phyloP scores from a whole-genome alignment of 2,797 vertebrate species.

The Epinephelus malabaricus region DNA sequence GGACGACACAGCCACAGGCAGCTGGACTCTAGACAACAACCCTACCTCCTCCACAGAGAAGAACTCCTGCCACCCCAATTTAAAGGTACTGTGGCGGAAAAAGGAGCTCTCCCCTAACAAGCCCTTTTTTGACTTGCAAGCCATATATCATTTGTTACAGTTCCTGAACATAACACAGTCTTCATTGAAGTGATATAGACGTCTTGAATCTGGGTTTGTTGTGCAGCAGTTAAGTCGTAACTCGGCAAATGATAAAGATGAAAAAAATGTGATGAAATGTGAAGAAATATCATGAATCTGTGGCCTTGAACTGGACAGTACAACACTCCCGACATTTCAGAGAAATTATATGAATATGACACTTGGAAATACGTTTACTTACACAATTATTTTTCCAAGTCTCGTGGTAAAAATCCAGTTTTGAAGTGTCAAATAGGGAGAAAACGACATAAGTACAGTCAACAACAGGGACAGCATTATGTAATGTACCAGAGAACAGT shows the following conservation, averaged over 20 bases:
- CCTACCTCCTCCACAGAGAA: conserved; percentile 52
- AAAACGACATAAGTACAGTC: background rate
- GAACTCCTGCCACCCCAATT: conserved; percentile 82
- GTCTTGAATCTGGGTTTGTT: background rate
- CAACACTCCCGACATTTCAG: background rate
- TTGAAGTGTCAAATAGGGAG: too few relatives aligned
- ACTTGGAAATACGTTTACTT: background rate
- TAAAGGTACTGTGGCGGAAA: conserved; percentile 88
- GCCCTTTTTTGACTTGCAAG: background rate
- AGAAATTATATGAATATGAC: background rate
- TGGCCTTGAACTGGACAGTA: background rate
- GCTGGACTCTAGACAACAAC: conserved; percentile 63
- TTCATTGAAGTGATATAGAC: background rate
- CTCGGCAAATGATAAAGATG: too few relatives aligned
- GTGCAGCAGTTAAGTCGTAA: background rate
- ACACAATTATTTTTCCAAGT: too few relatives aligned
- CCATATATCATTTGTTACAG: background rate
- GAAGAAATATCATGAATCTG: background rate
- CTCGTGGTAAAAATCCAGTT: background rate
- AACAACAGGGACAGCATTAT: background rate
- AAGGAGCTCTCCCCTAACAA: background rate
- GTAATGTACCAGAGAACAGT: background rate
- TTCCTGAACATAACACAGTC: background rate
- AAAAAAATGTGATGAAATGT: too few relatives aligned
- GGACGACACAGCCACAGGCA: conserved; percentile 78